Evolutionary conservation across 2,797 vertebrate species (phyloP), one percentile per base, ranked within the genome.

Genomic region (Arctocebus calabarensis): DNA sequence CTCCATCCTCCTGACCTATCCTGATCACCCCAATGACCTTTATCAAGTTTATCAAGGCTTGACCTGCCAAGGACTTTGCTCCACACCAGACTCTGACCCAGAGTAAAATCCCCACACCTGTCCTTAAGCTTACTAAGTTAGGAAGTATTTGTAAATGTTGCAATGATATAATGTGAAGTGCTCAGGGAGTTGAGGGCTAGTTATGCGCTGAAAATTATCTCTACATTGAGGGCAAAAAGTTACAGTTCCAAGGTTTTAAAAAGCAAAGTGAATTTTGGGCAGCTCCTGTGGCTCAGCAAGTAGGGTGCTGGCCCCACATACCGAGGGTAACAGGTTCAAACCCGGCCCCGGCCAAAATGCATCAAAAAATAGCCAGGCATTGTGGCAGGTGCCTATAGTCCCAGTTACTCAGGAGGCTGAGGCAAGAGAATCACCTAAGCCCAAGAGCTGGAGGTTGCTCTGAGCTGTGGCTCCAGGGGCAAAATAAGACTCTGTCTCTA

Each of bases 151-250:
- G 13, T 43, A n/a, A 59, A 84, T 13, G 11, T 23, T 40, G 9
- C 82, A 11, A 7, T 8, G 2, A 19, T 29, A 73, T 61, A n/a
- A 11, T 0, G 7, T 23, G 57, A 57, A 57, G 40, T 0, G 0
- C 57, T 78, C 29, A 7, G 27, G 45, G 43, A 83, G 71, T 14
- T 20, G n/a, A 84, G 52, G n/a, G 70, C 84, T 88, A 68, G 79
- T 91, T 78, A 68, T 71, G 45, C 74, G 61, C 70, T 32, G 89
- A 90, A 66, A 78, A 95, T 62, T 73, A 43, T 66, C 94, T 87
- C 77, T 94, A 93, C 77, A 62, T 66, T 75, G 88, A 91, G 27
- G 45, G 62, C 3, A 27, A 40, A 78, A 59, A 64, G 37, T 71
- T 81, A 34, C 2, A 77, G 61, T 77, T 83, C 74, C 88, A 61